Base-by-base conservation (phyloP, 2,113 vertebrate species). In the Lampris incognitus region DNA sequence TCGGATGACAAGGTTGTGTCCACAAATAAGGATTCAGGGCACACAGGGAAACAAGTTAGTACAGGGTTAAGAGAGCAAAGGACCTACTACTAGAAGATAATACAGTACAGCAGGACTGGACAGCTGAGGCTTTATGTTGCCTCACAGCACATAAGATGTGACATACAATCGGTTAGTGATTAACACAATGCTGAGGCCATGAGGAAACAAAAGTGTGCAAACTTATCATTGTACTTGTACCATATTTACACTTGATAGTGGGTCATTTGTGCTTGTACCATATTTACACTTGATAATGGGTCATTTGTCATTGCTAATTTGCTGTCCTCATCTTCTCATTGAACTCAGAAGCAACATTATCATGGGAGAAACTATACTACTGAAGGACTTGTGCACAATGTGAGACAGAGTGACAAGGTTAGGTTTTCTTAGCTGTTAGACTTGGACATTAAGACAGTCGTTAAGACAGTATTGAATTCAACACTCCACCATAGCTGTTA, bases 291-390 rank as follows among this genome's bases (percentile, higher is more conserved):
- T 70, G 52, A 76, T 81, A 78, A 78, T 76, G 56, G 64, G 40
- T 72, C 41, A 87, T 85, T 76, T 78, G 67, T 80, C 60, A 76
- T 58, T 69, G 82, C 82, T 84, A 74, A 84, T 83, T 83, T 78
- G 49, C 63, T 70, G 9, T 78, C 72, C n/a, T 69, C 64, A 76
- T 79, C 38, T 66, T 56, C 58, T 57, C 49, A 72, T 78, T 76
- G 74, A 66, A 36, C 63, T 69, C 39, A 66, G 60, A 55, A 72
- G 61, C 60, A 66, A 74, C 39, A 63, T 77, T 80, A 85, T 54
- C 66, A 69, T 72, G 48, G 24, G 51, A 62, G 49, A 68, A 11
- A 46, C 44, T 13, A 41, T 7, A 37, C 13, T 46, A 46, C 24
- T 5, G 44, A 63, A 46, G 42, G n/a, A 39, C 41, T 8, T 9